A percentile compares a stretch with the other conserved stretches of the same genome.
Conservation (phyloP, 2,797 vertebrate species). For the Rhinatrema bivittatum region DNA sequence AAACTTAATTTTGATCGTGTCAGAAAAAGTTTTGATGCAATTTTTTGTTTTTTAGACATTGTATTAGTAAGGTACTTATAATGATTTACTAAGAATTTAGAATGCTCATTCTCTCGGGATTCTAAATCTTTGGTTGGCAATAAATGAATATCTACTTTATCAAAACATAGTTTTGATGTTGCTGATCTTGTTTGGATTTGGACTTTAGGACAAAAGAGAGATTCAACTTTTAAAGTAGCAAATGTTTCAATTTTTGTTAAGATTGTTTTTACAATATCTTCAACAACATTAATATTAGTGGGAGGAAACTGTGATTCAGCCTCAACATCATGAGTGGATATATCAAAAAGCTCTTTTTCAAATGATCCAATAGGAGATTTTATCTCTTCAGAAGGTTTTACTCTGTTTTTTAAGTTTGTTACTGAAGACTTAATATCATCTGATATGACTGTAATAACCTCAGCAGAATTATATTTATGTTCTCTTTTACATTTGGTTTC, state of each 20-base stretch:
- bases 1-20: conserved; percentile 20
- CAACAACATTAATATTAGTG: conserved; percentile 7
- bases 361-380: background rate
- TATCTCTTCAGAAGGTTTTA: background rate
- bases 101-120: background rate
- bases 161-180: too few relatives aligned
- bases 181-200: background rate
- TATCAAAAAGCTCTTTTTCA: background rate
- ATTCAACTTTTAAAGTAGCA: conserved; percentile 30
- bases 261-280: conserved; percentile 29
- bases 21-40: background rate
- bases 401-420: background rate
- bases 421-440: too few relatives aligned
- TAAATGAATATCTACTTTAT: background rate
- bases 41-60: background rate
- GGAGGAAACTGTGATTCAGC: too few relatives aligned
- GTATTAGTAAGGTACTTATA: too few relatives aligned
- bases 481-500: conserved; percentile 9
- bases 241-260: conserved; percentile 33
- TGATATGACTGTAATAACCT: too few relatives aligned
- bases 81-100: background rate
- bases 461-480: too few relatives aligned
- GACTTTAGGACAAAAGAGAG: conserved; percentile 12
- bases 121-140: conserved; percentile 1
- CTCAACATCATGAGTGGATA: conserved; percentile 5